A percentile compares a stretch with the other conserved stretches of the same genome.
phyloP scores from a whole-genome alignment of 2,797 vertebrate genomes.

The Silurus aristotelis region DNA sequence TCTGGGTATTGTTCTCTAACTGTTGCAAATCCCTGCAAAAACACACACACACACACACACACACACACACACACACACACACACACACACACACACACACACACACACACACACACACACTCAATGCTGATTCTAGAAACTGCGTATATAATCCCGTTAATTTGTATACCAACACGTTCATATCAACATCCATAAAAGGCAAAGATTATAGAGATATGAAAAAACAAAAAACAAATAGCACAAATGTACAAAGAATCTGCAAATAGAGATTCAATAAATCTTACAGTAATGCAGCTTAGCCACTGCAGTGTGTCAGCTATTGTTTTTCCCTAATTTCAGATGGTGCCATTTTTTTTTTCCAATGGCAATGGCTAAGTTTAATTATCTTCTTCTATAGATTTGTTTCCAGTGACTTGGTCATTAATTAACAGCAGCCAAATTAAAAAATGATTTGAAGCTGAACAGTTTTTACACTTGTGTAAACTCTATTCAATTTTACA shows the following conservation, averaged over 20 bases:
- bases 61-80: background rate
- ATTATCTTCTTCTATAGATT: background rate
- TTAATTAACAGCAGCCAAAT: background rate
- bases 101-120: no score
- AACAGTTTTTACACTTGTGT: background rate
- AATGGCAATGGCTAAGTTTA: background rate
- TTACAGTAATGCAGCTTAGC: background rate
- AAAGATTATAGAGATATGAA: background rate
- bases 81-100: no score
- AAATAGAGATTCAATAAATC: background rate
- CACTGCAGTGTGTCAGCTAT: background rate
- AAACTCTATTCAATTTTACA: background rate
- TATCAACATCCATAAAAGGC: background rate
- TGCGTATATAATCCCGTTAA: background rate
- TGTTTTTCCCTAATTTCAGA: background rate
- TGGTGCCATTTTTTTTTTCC: background rate
- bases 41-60: conserved; percentile 19
- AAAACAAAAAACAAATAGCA: background rate
- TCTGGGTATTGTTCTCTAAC: conserved; percentile 93
- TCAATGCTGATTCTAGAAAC: background rate
- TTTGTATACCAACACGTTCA: background rate
- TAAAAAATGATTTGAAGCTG: background rate
- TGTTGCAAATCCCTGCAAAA: conserved; percentile 90
- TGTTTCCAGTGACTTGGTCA: background rate
- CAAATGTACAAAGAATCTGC: background rate